These are phyloP conservation scores for Campoplex nolae DNA, from an alignment of 2,888 invertebrate species.

Conservation along the genomic window DNA sequence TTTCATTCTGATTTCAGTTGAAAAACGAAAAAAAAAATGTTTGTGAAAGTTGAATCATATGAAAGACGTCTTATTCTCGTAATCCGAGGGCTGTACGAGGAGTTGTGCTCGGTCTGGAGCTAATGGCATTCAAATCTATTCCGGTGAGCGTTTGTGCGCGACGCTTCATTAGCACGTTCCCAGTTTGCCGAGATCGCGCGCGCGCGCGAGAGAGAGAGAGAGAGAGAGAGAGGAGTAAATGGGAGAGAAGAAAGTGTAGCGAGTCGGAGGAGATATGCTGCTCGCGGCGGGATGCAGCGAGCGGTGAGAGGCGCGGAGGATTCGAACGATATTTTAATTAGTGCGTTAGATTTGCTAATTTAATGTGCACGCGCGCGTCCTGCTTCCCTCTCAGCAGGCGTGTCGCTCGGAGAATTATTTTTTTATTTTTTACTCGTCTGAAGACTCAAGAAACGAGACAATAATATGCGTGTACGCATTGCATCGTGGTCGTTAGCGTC, in stretches of 20 bases:
- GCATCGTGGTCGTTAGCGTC: slow-evolving; percentile 36
- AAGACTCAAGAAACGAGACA: background rate
- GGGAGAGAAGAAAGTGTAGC: slow-evolving; percentile 56
- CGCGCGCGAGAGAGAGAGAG: too few relatives aligned
- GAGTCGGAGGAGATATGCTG: background rate
- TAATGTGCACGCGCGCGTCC: slow-evolving; percentile 67
- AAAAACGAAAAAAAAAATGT: too few relatives aligned
- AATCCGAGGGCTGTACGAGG: slow-evolving; percentile 40
- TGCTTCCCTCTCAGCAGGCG: slow-evolving; percentile 53
- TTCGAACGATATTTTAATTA: slow-evolving; percentile 80
- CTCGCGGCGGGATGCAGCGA: background rate
- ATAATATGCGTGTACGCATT: slow-evolving; percentile 9
- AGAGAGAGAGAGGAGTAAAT: slow-evolving; percentile 46
- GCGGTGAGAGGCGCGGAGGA: slow-evolving; percentile 29
- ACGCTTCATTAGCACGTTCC: slow-evolving; percentile 79
- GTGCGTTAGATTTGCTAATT: slow-evolving; percentile 83
- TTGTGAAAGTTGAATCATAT: too few relatives aligned
- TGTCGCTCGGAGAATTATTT: slow-evolving; percentile 35
- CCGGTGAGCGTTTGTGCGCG: slow-evolving; percentile 76
- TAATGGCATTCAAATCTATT: slow-evolving; percentile 81
- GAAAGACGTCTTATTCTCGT: slow-evolving; percentile 20
- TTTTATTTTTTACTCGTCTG: background rate
- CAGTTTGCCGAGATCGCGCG: slow-evolving; percentile 50
- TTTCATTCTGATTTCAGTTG: too few relatives aligned
- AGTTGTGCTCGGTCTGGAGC: slow-evolving; percentile 43